These are phyloP conservation scores for Prosapia bicincta DNA, from an alignment of 2,888 invertebrate genomes.

Conservation along the genomic window DNA sequence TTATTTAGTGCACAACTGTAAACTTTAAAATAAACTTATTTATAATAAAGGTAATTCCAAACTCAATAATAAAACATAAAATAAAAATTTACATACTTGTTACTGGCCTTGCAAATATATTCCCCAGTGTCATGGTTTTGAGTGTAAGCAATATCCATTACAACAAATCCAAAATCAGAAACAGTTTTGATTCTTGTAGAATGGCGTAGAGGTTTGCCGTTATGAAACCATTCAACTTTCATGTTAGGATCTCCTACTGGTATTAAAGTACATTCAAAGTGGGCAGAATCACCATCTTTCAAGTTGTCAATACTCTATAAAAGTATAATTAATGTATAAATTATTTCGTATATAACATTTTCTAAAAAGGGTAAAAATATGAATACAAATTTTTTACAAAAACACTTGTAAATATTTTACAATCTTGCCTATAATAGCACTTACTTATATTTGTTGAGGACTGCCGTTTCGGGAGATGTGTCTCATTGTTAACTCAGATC, in stretches of 20 bases:
- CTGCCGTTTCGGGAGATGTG: too few relatives aligned
- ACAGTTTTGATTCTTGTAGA: conserved; percentile 90
- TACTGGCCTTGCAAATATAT: conserved; percentile 88
- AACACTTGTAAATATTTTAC: too few relatives aligned
- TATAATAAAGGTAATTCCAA: too few relatives aligned
- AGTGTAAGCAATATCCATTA: conserved; percentile 90
- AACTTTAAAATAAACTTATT: too few relatives aligned
- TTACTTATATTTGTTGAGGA: too few relatives aligned
- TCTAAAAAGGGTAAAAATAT: too few relatives aligned
- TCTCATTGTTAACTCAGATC: too few relatives aligned
- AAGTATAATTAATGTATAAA: conserved; percentile 26
- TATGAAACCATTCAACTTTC: conserved; percentile 96
- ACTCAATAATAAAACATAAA: neutral
- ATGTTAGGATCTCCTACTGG: conserved; percentile 93
- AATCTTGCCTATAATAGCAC: too few relatives aligned
- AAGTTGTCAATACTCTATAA: conserved; percentile 72
- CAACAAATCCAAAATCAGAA: conserved; percentile 92
- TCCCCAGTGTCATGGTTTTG: conserved; percentile 92
- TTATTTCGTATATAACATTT: too few relatives aligned
- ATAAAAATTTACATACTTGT: conserved; percentile 53
- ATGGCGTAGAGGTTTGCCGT: conserved; percentile 84
- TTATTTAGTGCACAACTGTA: too few relatives aligned
- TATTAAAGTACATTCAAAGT: conserved; percentile 91
- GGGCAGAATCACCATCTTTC: conserved; percentile 90
- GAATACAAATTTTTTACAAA: too few relatives aligned